Percentiles rank a stretch among this genome's conserved stretches.
These are phyloP conservation scores for Salvelinus sp. DNA, from an alignment of 2,113 vertebrate species.

Conservation along the genomic window DNA sequence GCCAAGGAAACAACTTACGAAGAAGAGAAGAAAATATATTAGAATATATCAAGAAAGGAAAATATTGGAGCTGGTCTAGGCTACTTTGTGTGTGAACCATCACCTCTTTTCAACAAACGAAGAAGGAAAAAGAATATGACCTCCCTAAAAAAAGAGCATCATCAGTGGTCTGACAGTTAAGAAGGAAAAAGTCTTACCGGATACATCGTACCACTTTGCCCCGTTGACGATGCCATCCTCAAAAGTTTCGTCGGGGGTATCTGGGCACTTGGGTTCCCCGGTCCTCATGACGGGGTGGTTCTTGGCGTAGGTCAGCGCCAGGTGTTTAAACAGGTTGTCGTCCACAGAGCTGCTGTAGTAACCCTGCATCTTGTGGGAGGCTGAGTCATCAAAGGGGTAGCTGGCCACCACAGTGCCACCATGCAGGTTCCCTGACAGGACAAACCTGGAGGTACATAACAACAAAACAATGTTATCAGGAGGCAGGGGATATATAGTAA, in stretches of 20 bases:
- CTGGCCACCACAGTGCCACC: conserved; percentile 95
- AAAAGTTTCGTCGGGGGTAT: conserved; percentile 78
- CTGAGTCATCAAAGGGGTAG: conserved; percentile 94
- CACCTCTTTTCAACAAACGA: neutral
- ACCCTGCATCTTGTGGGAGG: conserved; percentile 71
- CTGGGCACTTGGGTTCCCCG: conserved; percentile 82
- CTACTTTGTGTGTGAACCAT: too few relatives aligned
- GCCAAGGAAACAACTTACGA: neutral
- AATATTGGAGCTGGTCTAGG: too few relatives aligned
- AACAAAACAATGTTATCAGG: neutral
- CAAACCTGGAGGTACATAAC: conserved; percentile 76
- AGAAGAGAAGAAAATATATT: neutral
- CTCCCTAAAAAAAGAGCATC: too few relatives aligned
- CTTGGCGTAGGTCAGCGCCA: conserved; percentile 86
- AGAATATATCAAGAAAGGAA: too few relatives aligned
- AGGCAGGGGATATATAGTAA: too few relatives aligned
- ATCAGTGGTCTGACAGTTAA: too few relatives aligned
- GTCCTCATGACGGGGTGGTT: conserved; percentile 93
- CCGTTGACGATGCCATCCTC: conserved; percentile 92
- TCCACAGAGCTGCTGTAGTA: conserved; percentile 87
- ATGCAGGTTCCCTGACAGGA: conserved; percentile 93
- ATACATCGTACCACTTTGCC: conserved; percentile 91
- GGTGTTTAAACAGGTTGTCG: conserved; percentile 85
- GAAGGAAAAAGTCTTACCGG: conserved; percentile 74
- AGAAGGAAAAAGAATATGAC: too few relatives aligned